These are phyloP conservation scores for Nebria ingens DNA, from an alignment of 1,140 invertebrate species.

Conservation along the genomic window DNA sequence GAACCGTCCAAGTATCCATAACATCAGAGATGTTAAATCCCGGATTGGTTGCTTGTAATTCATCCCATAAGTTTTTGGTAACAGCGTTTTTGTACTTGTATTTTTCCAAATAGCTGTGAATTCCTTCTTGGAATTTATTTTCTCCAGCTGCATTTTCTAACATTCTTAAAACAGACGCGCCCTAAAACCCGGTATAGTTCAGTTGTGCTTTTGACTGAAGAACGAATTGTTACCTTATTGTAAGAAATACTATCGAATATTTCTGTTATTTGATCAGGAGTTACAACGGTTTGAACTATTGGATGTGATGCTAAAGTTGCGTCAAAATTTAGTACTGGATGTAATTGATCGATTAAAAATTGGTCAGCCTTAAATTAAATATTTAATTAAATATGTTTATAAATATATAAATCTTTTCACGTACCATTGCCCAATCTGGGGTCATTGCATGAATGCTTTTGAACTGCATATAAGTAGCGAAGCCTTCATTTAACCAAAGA, in stretches of 20 bases:
- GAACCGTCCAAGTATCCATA: slow-evolving; percentile 87
- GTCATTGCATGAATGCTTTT: slow-evolving; percentile 62
- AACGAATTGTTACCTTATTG: slow-evolving; percentile 56
- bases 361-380: slow-evolving; percentile 47
- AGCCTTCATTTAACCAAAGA: slow-evolving; percentile 88
- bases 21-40: slow-evolving; percentile 52
- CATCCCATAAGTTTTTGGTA: slow-evolving; percentile 65
- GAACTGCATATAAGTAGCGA: slow-evolving; percentile 77
- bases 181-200: slow-evolving; percentile 41
- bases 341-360: slow-evolving; percentile 62
- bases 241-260: slow-evolving; percentile 92
- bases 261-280: slow-evolving; percentile 82
- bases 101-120: slow-evolving; percentile 62
- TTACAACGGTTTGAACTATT: slow-evolving; percentile 70
- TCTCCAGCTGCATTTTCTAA: slow-evolving; percentile 72
- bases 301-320: slow-evolving; percentile 76
- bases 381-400: not conserved
- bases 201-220: slow-evolving; percentile 3
- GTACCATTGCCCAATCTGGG: slow-evolving; percentile 76
- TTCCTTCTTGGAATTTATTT: slow-evolving; percentile 59
- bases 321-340: slow-evolving; percentile 65
- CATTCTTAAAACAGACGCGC: slow-evolving; percentile 82
- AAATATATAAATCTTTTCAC: slow-evolving; percentile 20
- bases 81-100: slow-evolving; percentile 64
- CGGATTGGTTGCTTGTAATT: slow-evolving; percentile 41